Percentiles rank a stretch among this genome's conserved stretches.
Evolutionary conservation across 2,888 invertebrate species (phyloP).

Genomic region (Melinaea marsaeus): DNA sequence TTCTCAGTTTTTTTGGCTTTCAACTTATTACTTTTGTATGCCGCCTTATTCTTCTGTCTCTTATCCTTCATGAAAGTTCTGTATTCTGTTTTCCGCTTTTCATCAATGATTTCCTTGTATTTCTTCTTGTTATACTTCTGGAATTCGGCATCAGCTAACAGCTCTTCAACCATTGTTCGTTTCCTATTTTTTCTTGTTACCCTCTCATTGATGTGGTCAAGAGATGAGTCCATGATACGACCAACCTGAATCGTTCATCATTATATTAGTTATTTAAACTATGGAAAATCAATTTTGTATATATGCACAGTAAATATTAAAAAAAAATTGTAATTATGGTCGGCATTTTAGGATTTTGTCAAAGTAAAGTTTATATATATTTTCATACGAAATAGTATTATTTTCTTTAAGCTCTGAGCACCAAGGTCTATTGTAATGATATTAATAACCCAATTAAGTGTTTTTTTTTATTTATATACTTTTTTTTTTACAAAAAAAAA

Average conservation of each 20-base stretch:
- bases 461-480: too few relatives aligned
- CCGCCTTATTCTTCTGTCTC: conserved; percentile 81
- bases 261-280: not conserved
- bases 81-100: conserved; percentile 82
- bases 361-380: too few relatives aligned
- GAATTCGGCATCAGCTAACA: conserved; percentile 92
- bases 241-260: conserved; percentile 78
- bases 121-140: conserved; percentile 88
- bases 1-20: conserved; percentile 47
- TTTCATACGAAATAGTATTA: too few relatives aligned
- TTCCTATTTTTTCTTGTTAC: conserved; percentile 92
- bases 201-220: conserved; percentile 92
- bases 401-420: too few relatives aligned
- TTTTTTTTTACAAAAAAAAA: too few relatives aligned
- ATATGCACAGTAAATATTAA: too few relatives aligned
- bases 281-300: not conserved
- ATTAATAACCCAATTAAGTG: too few relatives aligned
- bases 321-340: too few relatives aligned
- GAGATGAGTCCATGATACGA: conserved; percentile 87
- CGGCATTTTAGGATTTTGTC: too few relatives aligned
- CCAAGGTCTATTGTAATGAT: too few relatives aligned
- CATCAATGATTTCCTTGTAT: conserved; percentile 86
- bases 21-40: conserved; percentile 59
- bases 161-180: conserved; percentile 93
- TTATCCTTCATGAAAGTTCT: conserved; percentile 87